Evolutionary conservation across 2,888 invertebrate genomes (phyloP).

Genomic region (Drosophila sordidapex): DNA sequence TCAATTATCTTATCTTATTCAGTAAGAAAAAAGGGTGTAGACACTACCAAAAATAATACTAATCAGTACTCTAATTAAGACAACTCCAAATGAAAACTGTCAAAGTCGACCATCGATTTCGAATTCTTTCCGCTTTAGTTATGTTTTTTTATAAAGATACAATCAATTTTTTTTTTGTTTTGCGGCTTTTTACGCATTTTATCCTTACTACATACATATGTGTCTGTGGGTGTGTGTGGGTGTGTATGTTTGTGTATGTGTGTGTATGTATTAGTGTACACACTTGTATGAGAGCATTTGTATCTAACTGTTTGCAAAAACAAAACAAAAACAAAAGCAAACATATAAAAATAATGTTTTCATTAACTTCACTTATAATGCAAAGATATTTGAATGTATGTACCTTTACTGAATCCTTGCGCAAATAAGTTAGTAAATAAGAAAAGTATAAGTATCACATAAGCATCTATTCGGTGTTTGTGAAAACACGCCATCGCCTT

Average conservation of each 20-base stretch:
- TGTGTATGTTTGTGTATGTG: slow-evolving; percentile 4
- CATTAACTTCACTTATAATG: neutral
- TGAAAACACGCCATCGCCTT: slow-evolving; percentile 60
- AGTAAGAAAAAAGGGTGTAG: slow-evolving; percentile 14
- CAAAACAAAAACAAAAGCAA: slow-evolving; percentile 29
- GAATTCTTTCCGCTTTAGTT: neutral
- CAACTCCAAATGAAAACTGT: neutral
- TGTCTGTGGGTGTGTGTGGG: slow-evolving; percentile 1
- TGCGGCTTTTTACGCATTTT: slow-evolving; percentile 18
- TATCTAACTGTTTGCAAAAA: slow-evolving; percentile 29
- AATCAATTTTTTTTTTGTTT: neutral
- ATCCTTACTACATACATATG: slow-evolving; percentile 6
- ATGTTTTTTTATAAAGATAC: neutral
- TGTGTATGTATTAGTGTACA: slow-evolving; percentile 21
- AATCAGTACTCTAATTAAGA: neutral
- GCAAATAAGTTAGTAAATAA: slow-evolving; percentile 57
- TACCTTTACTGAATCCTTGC: slow-evolving; percentile 59
- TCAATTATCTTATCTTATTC: slow-evolving; percentile 1
- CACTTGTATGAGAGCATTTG: slow-evolving; percentile 31
- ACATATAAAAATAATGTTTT: neutral
- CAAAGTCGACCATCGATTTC: neutral
- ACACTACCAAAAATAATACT: neutral
- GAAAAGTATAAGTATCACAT: slow-evolving; percentile 59
- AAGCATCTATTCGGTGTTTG: slow-evolving; percentile 51
- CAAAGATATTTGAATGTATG: slow-evolving; percentile 6